These are phyloP conservation scores for Neotoma lepida DNA, from an alignment of 2,113 vertebrate species.

Conservation along the genomic window DNA sequence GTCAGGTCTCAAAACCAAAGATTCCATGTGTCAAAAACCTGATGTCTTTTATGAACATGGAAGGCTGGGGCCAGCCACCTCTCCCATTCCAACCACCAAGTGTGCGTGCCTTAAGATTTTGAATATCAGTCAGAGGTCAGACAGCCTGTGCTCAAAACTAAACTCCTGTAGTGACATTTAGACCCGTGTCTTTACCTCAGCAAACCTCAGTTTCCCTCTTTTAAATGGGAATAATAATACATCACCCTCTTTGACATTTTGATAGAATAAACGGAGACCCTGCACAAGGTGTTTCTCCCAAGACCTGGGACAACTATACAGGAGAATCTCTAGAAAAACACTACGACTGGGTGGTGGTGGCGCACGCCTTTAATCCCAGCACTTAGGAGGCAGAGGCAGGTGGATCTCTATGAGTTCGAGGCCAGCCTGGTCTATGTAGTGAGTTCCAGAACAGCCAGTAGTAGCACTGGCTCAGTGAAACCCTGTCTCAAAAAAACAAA, in stretches of 20 bases:
- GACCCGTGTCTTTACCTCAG: neutral
- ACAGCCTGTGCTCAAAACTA: neutral
- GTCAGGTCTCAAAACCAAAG: neutral
- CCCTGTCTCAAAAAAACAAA: no score
- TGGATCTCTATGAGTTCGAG: no score
- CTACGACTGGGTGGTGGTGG: no score
- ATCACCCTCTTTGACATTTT: neutral
- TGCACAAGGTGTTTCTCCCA: neutral
- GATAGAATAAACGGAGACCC: neutral
- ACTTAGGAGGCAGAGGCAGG: no score
- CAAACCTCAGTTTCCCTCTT: neutral
- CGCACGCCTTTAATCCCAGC: no score
- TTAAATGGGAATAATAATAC: neutral
- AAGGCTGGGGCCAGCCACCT: neutral
- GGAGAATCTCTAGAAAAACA: neutral
- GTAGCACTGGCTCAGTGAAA: no score
- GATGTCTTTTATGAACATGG: neutral
- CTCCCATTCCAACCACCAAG: neutral
- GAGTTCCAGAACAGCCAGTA: no score
- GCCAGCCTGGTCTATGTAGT: no score
- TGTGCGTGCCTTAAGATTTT: neutral
- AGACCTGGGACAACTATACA: neutral
- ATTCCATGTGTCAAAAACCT: neutral
- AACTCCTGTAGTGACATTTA: neutral
- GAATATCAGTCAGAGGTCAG: neutral